phyloP scores from a whole-genome alignment of 2,113 vertebrate species.

The Protomyctophum bolini region DNA sequence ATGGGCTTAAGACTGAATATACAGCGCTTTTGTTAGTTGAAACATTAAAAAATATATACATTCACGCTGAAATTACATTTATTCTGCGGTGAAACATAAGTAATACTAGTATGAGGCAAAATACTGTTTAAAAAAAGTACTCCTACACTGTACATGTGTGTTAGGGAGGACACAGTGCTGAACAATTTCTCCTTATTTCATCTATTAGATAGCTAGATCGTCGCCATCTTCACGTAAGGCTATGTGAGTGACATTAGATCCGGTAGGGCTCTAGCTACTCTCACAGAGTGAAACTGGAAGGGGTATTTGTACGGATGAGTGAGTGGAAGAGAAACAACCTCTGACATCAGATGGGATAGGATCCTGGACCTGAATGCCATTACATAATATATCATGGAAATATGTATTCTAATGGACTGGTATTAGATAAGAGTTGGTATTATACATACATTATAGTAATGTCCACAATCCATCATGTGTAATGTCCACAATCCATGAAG shows the following conservation, averaged over 20 bases:
- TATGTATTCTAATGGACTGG: background rate
- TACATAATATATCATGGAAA: background rate
- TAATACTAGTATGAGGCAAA: background rate
- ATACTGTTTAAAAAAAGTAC: background rate
- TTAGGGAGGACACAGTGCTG: too few relatives aligned
- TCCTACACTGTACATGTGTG: too few relatives aligned
- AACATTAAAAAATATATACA: slow-evolving; percentile 3
- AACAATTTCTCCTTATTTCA: background rate
- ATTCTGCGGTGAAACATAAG: background rate
- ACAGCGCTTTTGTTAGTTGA: slow-evolving; percentile 15
- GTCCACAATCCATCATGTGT: too few relatives aligned
- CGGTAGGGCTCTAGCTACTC: slow-evolving; percentile 1
- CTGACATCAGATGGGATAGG: slow-evolving; percentile 4
- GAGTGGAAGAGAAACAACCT: background rate
- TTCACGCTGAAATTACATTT: background rate
- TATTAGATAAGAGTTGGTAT: background rate
- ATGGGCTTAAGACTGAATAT: slow-evolving; percentile 50
- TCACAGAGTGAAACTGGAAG: background rate
- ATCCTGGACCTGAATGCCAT: slow-evolving; percentile 4
- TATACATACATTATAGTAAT: too few relatives aligned
- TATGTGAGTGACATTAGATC: slow-evolving; percentile 1
- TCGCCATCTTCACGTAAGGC: background rate
- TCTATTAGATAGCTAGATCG: background rate
- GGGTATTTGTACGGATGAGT: background rate
- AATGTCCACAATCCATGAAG: too few relatives aligned